Base-by-base conservation (phyloP, 2,113 vertebrate species). In the Cichladusa arquata region DNA sequence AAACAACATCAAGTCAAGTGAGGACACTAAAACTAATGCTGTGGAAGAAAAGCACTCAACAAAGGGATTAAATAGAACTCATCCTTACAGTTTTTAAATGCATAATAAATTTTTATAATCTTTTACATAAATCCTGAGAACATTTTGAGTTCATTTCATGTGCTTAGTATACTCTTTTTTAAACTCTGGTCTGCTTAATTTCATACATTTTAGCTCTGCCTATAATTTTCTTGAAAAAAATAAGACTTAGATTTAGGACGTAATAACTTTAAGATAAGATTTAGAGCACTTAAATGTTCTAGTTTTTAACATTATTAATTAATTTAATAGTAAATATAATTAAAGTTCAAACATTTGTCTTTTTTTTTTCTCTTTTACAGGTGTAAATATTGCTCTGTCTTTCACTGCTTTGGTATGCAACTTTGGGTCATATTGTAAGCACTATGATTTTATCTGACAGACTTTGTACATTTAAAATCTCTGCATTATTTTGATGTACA, bases 381-480 rank as follows among this genome's bases (percentile, higher is more conserved):
- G 2, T 69, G 6, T 54, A 40, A 25, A 11, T 47, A 38, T n/a
- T 78, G 2, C 8, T 88, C 16, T 80, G 12, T 8, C 45, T 73
- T 81, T 69, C n/a, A 50, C 2, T 78, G 25, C 6, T 24, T 54
- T 58, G 4, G 19, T 54, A 69, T 15, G 23, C 3, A 84, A 45
- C 9, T 48, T 81, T 22, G 6, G 11, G 9, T 8, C 17, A n/a
- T n/a, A 56, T 3, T 2, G 8, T 45, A 56, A 53, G 15, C 16
- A 28, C 12, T 19, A 17, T 38, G 5, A 36, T 9, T 40, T 64
- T 60, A 44, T 69, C 22, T 0, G 2, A 29, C 29, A 70, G 12
- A 9, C 5, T 53, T 57, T 5, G 23, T 14, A 36, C 0, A 0
- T 15, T 62, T 42, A 69, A 34, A 81, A 38, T 36, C 3, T 54